Conservation (phyloP, 2,888 invertebrate genomes). For the Thera britannica region DNA sequence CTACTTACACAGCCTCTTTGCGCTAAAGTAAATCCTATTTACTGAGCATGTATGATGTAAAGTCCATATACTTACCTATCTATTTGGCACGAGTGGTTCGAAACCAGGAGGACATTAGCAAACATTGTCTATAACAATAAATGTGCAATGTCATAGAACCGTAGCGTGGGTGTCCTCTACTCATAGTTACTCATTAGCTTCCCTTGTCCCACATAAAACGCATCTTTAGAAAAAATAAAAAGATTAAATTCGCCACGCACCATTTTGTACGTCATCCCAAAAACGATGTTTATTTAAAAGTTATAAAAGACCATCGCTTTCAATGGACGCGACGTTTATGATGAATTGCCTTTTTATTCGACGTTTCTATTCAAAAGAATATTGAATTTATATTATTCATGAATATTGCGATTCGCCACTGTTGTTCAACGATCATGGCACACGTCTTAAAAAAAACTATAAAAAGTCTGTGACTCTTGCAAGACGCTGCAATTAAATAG, state of each 20-base stretch:
- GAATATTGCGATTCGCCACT: conserved; percentile 81
- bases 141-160: conserved; percentile 65
- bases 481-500: not conserved
- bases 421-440: conserved; percentile 68
- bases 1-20: too few species aligned
- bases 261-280: conserved; percentile 77
- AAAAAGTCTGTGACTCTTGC: conserved; percentile 4
- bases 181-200: conserved; percentile 74
- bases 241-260: conserved; percentile 67
- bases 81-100: not conserved
- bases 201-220: conserved; percentile 71
- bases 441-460: conserved; percentile 64
- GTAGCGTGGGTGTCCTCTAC: conserved; percentile 76
- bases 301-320: conserved; percentile 73
- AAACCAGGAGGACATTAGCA: conserved; percentile 40
- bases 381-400: conserved; percentile 82
- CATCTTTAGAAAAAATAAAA: conserved; percentile 58
- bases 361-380: conserved; percentile 77
- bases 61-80: not conserved
- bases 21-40: too few species aligned
- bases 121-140: conserved; percentile 52
- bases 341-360: conserved; percentile 82
- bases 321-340: conserved; percentile 73
- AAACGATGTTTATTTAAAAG: conserved; percentile 83
- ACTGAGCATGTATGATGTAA: too few species aligned